Evolutionary conservation across 2,888 invertebrate species (phyloP), one percentile per base, ranked within the genome.

Genomic region (Folsomia candida): DNA sequence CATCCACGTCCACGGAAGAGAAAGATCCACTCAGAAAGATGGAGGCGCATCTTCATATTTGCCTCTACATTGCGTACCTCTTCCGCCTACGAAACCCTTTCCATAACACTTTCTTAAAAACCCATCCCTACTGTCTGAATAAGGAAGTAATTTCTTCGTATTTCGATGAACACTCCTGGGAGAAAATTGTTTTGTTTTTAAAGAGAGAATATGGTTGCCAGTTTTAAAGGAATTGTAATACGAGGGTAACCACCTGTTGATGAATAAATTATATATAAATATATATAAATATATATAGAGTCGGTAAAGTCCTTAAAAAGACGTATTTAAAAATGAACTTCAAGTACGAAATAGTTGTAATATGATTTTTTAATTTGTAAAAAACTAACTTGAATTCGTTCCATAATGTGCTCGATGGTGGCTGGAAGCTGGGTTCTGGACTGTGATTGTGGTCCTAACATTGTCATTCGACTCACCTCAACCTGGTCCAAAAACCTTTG

Each of bases 361-460:
- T n/a, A n/a, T n/a, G n/a, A n/a, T n/a, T n/a, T n/a, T 29, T 63
- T 51, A 4, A 37, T 37, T 37, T 37, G 6, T 14, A 37, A 9
- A 6, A 14, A 18, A 62, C 71, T 76, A 69, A 80, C 80, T 77
- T 94, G 93, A 75, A 95, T 95, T 82, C 96, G 89, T 85, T 99
- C 98, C 75, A 95, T 89, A 72, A 96, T 90, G 76, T 93, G 90
- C 81, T 97, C 94, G 81, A 98, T 87, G 72, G 95, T 93, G 79
- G 90, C 86, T 27, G 92, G 89, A 67, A 98, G 87, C 76, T 93
- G 91, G 81, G 95, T 93, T 81, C 94, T 75, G 72, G 70, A 72
- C 28, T 20, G 14, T 4, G 37, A 37, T 63, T 73, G 73, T 62
- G 88, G 86, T 24, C 88, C 88, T 74, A 90, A 86, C 78, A 90